These are phyloP conservation scores for Trichacis sp. DNA, from an alignment of 2,888 invertebrate genomes.

Conservation along the genomic window DNA sequence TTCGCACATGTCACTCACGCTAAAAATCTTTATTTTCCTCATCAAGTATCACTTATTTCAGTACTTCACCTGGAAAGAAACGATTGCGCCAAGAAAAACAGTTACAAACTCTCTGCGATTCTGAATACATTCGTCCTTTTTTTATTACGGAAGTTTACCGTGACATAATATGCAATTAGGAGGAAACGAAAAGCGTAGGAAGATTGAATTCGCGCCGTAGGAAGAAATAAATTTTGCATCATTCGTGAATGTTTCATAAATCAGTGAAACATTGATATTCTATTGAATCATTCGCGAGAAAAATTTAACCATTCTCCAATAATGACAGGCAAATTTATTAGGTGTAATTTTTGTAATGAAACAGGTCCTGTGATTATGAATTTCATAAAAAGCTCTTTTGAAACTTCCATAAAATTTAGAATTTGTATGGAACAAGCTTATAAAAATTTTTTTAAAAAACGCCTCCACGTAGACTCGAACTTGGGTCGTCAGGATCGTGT, in stretches of 20 bases:
- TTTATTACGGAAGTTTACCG: neutral
- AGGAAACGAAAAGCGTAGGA: neutral
- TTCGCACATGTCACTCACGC: neutral
- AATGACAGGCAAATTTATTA: no score
- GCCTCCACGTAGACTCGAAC: no score
- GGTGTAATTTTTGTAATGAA: no score
- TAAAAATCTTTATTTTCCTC: neutral
- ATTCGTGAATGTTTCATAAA: neutral
- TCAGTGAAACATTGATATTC: neutral
- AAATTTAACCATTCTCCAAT: neutral
- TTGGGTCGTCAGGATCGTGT: no score
- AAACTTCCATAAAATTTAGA: no score
- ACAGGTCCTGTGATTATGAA: no score
- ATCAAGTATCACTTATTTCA: neutral
- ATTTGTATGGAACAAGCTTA: no score
- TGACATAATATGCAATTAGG: neutral
- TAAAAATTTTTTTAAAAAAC: no score
- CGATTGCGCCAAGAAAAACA: neutral
- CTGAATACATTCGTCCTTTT: neutral
- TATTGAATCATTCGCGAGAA: neutral
- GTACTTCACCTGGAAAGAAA: neutral
- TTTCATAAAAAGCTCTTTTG: no score
- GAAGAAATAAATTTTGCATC: neutral
- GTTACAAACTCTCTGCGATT: neutral
- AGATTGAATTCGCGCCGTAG: neutral